Evolutionary conservation across 92 coral and sea anemone genomes (phyloP).

Genomic region (Porites rus): DNA sequence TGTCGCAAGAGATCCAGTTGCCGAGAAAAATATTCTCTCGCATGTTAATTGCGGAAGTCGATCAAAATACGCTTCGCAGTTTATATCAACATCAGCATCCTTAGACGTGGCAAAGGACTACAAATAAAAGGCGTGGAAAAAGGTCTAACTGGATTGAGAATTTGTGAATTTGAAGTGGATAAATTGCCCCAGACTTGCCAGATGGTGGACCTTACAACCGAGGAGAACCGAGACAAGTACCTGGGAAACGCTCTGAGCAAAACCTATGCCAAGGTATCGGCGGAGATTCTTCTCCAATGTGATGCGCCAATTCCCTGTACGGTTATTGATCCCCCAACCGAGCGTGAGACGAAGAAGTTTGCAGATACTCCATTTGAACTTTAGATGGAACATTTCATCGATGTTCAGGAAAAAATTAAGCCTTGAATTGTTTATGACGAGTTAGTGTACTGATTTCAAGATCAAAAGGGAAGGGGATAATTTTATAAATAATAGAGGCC

Average conservation of each 20-base stretch:
- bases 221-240: constrained; percentile 34
- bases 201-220: constrained; percentile 20
- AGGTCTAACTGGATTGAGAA: constrained; percentile 31
- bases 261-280: constrained; percentile 33
- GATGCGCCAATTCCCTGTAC: constrained; percentile 26
- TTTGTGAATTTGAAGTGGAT: background rate
- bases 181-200: background rate
- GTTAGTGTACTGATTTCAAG: no score
- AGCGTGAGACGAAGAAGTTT: background rate
- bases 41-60: constrained; percentile 48
- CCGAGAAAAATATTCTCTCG: constrained; percentile 33
- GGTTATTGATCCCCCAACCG: constrained; percentile 9
- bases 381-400: no score
- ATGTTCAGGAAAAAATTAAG: no score
- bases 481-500: no score
- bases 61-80: constrained; percentile 31
- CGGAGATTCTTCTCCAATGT: constrained; percentile 37
- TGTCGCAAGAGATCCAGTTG: constrained; percentile 21
- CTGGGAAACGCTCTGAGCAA: constrained; percentile 49
- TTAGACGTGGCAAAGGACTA: constrained; percentile 26
- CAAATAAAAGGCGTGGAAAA: constrained; percentile 18
- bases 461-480: no score
- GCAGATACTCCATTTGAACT: no score
- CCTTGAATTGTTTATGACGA: no score
- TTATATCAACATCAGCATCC: constrained; percentile 37